phyloP scores from a whole-genome alignment of 2,113 vertebrate genomes.

The Xenopus borealis region DNA sequence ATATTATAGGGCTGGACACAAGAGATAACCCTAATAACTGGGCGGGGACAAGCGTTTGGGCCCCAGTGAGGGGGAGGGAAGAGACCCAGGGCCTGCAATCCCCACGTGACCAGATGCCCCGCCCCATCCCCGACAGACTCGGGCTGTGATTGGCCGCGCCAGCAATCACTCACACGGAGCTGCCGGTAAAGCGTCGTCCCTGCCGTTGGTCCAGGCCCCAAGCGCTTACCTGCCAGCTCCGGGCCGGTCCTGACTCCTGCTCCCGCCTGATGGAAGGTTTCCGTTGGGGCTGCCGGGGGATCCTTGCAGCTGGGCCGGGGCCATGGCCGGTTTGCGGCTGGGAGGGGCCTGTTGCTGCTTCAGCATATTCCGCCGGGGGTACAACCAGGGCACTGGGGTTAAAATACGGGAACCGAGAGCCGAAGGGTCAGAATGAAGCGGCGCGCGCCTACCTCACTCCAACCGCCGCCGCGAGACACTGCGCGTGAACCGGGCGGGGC shows the following conservation, averaged over 20 bases:
- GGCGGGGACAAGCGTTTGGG: no score
- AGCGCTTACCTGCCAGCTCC: constrained; percentile 11
- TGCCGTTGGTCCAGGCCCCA: neutral
- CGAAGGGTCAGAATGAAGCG: no score
- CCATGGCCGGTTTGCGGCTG: no score
- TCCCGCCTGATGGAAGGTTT: constrained; percentile 1
- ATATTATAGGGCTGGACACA: no score
- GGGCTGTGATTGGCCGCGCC: neutral
- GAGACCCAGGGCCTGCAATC: no score
- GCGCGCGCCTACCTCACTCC: constrained; percentile 10
- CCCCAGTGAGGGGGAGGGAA: no score
- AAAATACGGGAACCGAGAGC: neutral
- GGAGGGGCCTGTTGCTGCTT: constrained; percentile 29
- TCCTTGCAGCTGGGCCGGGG: neutral
- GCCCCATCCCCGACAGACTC: constrained; percentile 12
- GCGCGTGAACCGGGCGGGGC: constrained; percentile 25
- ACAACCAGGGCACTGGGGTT: neutral
- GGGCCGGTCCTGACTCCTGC: constrained; percentile 5
- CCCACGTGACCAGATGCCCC: constrained; percentile 3
- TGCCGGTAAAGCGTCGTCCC: constrained; percentile 13
- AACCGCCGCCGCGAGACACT: constrained; percentile 32
- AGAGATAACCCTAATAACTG: no score
- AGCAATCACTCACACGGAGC: constrained; percentile 10
- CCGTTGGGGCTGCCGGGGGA: constrained; percentile 32
- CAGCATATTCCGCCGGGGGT: neutral